Conservation (phyloP, 2,888 invertebrate genomes). For the Blastobasis lacticolella region DNA sequence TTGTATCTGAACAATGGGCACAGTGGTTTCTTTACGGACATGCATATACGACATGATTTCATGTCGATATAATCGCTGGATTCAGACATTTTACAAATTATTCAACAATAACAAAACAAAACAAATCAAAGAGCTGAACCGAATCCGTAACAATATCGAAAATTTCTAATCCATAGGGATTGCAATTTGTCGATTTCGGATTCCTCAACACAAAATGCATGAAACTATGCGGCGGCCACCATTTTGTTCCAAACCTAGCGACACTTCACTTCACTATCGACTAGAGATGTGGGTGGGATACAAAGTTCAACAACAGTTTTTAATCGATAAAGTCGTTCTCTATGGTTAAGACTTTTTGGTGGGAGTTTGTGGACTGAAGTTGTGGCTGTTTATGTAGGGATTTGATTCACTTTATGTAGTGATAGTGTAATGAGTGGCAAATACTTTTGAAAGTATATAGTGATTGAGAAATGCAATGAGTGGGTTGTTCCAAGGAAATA, state of each 20-base stretch:
- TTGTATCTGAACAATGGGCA: conserved; percentile 65
- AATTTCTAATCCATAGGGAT: conserved; percentile 13
- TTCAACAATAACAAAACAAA: conserved; percentile 7
- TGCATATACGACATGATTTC: conserved; percentile 63
- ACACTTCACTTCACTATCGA: conserved; percentile 5
- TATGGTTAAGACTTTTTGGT: too few species aligned
- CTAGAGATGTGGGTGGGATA: background rate
- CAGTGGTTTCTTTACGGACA: conserved; percentile 54
- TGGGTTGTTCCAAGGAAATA: too few species aligned
- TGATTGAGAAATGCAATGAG: too few species aligned
- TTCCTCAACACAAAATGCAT: conserved; percentile 1
- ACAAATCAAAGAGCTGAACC: conserved; percentile 24
- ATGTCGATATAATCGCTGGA: conserved; percentile 38
- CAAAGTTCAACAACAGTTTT: too few species aligned
- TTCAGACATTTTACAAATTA: conserved; percentile 41
- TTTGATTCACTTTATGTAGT: too few species aligned
- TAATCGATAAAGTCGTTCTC: too few species aligned
- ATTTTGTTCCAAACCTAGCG: conserved; percentile 5
- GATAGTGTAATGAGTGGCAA: too few species aligned
- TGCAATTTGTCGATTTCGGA: conserved; percentile 8
- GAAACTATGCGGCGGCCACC: conserved; percentile 3
- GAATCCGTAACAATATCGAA: conserved; percentile 31
- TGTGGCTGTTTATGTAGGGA: too few species aligned
- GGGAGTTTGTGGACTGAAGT: too few species aligned
- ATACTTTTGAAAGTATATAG: too few species aligned